Evolutionary conservation across 1,140 invertebrate species (phyloP).

Genomic region (Gyrodactylus salaris): DNA sequence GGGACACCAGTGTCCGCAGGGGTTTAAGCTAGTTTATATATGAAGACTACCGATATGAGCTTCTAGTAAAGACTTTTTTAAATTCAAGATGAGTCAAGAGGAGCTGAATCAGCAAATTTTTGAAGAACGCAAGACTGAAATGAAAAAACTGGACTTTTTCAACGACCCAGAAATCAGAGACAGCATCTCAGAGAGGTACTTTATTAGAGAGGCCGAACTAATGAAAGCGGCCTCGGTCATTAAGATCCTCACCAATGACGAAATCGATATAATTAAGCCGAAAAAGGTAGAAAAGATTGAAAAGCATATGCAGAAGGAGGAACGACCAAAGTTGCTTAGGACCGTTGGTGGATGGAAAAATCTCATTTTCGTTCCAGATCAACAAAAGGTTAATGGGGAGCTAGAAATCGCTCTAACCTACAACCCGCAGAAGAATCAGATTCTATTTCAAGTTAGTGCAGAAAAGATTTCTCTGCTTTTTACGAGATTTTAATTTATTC

Average conservation of each 20-base stretch:
- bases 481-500: too few species aligned
- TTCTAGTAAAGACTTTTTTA: background rate
- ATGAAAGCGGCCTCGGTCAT: background rate
- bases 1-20: background rate
- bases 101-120: background rate
- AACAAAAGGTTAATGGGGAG: background rate
- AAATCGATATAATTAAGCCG: background rate
- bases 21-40: background rate
- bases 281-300: background rate
- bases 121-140: background rate
- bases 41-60: background rate
- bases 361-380: background rate
- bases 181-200: background rate
- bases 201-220: background rate
- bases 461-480: too few species aligned
- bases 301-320: background rate
- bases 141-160: background rate
- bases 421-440: background rate
- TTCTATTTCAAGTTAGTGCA: background rate
- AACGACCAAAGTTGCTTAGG: background rate
- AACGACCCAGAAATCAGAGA: background rate
- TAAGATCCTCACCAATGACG: background rate
- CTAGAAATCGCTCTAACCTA: background rate
- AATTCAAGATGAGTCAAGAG: background rate
- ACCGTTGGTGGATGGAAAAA: background rate